Base-by-base conservation (phyloP, 1,140 invertebrate species). In the Mactra quadrangularis region DNA sequence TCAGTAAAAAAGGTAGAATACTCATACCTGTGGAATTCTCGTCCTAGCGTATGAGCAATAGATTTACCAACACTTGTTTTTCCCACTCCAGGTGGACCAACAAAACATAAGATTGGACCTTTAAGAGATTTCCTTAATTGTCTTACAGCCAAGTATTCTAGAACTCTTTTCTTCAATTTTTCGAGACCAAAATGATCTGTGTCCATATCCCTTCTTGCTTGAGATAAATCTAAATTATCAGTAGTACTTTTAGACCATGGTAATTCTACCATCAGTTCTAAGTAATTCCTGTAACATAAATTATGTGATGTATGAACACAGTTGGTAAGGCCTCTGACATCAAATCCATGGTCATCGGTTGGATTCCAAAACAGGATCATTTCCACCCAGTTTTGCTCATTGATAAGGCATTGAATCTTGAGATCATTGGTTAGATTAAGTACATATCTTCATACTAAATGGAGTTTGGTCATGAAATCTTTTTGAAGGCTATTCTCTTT, bases 81-180 rank as follows among this genome's bases (percentile, higher is more conserved):
- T 22, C 95, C 95, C 55, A 95, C 95, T 57, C 95, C 95, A 50
- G 95, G 95, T 9, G 95, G 95, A 3, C 95, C 95, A 29, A 95
- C 93, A 87, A 95, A 95, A 87, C 95, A 95, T 35, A 95, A 88
- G 76, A 95, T 95, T 25, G 95, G 95, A 25, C 94, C 95, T 85
- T 93, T 94, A 3, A 95, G 84, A 13, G 90, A 89, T 79, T 94
- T 93, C 72, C 94, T 94, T 27, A 94, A 87, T 75, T 94, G 93
- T 25, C 94, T 85, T 11, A 95, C 95, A 41, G 95, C 95, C 79
- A 95, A 87, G 87, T 94, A 95, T 89, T 95, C 95, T 33, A 95
- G 81, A 31, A 95, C 93, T 74, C 95, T 87, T 71, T 94, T 93
- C 88, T 95, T 95, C 22, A 95, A 87, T 82, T 94, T 94, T 22